phyloP scores from a whole-genome alignment of 2,113 vertebrate species.

The Smithornis capensis region DNA sequence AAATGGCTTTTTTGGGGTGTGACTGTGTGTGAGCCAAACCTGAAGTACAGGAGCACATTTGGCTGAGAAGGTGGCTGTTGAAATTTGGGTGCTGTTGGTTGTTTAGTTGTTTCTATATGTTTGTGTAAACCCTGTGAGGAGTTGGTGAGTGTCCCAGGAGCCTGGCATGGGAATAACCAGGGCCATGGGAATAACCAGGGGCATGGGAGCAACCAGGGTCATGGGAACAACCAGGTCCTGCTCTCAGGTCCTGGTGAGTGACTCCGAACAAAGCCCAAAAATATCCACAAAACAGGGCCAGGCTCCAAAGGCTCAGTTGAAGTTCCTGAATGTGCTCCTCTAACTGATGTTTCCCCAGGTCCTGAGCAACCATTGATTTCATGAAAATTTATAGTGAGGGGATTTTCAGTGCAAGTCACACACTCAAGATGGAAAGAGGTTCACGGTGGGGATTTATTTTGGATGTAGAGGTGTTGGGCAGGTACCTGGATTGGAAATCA shows the following conservation, averaged over 20 bases:
- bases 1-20: neutral
- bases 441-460: neutral
- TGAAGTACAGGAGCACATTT: rapidly evolving
- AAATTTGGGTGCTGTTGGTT: neutral
- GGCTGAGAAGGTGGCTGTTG: neutral
- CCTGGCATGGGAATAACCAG: neutral
- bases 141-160: neutral
- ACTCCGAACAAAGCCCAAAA: neutral
- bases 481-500: neutral
- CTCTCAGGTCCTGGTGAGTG: neutral
- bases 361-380: neutral
- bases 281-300: neutral
- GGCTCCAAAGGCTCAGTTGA: neutral
- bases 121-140: neutral
- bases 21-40: neutral
- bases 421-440: neutral
- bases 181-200: no score
- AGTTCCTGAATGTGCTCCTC: neutral
- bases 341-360: neutral
- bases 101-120: neutral
- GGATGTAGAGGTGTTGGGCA: neutral
- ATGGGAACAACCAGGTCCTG: no score
- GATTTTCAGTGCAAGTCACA: neutral
- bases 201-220: no score
- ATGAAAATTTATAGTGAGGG: neutral